Percentiles rank a stretch among this genome's conserved stretches.
phyloP scores from a whole-genome alignment of 2,113 vertebrate species.

The Forbesichthys agassizii region DNA sequence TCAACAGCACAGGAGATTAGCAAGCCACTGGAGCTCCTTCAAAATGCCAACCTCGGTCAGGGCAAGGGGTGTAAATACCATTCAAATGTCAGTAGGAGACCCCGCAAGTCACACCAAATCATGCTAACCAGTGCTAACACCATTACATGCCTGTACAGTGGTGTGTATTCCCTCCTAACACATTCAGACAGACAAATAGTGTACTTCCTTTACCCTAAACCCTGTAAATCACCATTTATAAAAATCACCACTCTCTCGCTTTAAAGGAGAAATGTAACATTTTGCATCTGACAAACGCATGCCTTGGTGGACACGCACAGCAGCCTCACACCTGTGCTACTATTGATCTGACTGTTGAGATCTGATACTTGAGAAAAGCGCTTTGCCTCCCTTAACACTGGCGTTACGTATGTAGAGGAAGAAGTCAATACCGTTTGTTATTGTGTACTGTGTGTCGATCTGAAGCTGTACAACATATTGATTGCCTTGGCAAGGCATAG shows the following conservation, averaged over 20 bases:
- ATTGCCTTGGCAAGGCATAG: not conserved
- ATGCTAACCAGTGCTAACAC: conserved; percentile 49
- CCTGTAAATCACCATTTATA: not conserved
- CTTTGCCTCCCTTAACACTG: not conserved
- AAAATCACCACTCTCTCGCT: not conserved
- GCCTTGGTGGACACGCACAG: not conserved
- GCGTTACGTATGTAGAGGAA: not conserved
- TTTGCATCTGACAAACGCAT: not conserved
- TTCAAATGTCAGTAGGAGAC: conserved; percentile 77
- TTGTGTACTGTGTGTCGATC: not conserved
- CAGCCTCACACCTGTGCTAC: not conserved
- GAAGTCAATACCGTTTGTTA: conserved; percentile 8
- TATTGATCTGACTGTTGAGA: conserved; percentile 2
- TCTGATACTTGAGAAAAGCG: conserved; percentile 11
- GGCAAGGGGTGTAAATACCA: conserved; percentile 76
- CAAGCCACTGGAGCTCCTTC: conserved; percentile 53
- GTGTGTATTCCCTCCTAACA: conserved; percentile 21
- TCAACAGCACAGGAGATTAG: conserved; percentile 50
- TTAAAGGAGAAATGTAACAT: not conserved
- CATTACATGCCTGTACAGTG: conserved; percentile 49
- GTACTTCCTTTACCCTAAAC: not conserved
- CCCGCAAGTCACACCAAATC: conserved; percentile 78
- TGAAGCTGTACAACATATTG: conserved; percentile 2
- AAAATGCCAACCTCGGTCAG: conserved; percentile 75
- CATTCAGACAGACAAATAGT: not conserved